A percentile compares a stretch with the other conserved stretches of the same genome.
These are phyloP conservation scores for Brachionus calyciflorus DNA, from an alignment of 1,140 invertebrate species.

Conservation along the genomic window DNA sequence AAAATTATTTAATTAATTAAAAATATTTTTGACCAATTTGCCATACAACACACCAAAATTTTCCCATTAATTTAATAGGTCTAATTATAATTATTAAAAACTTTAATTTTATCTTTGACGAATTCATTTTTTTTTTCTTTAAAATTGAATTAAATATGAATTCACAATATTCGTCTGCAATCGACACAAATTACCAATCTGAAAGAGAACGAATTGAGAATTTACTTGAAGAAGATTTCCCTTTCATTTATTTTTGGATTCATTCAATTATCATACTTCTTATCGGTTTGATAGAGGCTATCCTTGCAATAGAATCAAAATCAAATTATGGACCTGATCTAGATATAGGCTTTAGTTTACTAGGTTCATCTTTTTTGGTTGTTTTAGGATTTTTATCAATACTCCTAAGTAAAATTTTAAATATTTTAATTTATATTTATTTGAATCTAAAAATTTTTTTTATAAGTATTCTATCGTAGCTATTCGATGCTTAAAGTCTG, in stretches of 20 bases:
- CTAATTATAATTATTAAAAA: no score
- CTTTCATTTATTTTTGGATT: neutral
- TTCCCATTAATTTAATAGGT: no score
- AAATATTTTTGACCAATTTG: no score
- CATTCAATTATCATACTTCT: neutral
- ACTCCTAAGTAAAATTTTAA: neutral
- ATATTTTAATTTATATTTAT: neutral
- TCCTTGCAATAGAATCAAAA: neutral
- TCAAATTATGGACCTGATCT: neutral
- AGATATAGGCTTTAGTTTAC: neutral
- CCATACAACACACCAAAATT: no score
- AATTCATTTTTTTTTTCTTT: no score
- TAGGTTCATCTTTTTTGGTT: neutral
- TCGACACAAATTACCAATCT: neutral
- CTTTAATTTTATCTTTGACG: no score
- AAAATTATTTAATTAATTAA: no score
- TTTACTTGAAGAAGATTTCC: neutral
- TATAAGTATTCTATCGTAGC: neutral
- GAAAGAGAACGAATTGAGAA: neutral
- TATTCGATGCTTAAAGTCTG: constrained; percentile 3
- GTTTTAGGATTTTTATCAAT: neutral
- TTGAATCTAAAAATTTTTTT: neutral
- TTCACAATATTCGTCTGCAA: no score
- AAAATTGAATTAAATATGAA: no score
- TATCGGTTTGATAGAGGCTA: neutral